These are phyloP conservation scores for Dryocosmus kuriphilus DNA, from an alignment of 2,888 invertebrate genomes.

Conservation along the genomic window DNA sequence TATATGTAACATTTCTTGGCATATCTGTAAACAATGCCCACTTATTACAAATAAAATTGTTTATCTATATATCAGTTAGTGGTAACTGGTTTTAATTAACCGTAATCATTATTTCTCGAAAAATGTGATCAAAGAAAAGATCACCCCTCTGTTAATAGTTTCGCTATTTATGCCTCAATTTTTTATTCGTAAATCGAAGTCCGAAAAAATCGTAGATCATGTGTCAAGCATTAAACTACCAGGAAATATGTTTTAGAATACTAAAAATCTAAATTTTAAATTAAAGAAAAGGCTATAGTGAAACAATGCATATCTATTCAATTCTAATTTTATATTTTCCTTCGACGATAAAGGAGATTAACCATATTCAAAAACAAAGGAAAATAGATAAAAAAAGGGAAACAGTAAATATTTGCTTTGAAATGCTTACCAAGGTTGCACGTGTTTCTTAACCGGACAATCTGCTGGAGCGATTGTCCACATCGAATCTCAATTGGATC, in stretches of 20 bases:
- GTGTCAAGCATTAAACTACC: neutral
- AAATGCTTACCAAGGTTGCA: slow-evolving; percentile 31
- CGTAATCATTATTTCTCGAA: too few species aligned
- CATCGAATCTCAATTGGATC: slow-evolving; percentile 54
- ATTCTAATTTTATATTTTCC: neutral
- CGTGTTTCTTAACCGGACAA: slow-evolving; percentile 39
- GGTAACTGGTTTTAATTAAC: too few species aligned
- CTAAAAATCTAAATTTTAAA: neutral
- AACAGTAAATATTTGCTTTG: slow-evolving; percentile 31
- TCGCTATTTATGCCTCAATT: too few species aligned
- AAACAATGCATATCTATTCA: neutral
- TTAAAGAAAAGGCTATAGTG: too few species aligned
- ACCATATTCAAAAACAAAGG: neutral
- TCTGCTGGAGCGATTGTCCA: slow-evolving; percentile 20
- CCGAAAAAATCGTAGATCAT: neutral
- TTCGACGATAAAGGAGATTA: neutral
- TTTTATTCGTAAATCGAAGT: neutral
- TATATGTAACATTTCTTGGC: too few species aligned
- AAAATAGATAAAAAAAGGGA: neutral
- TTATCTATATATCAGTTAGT: too few species aligned
- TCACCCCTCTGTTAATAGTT: too few species aligned
- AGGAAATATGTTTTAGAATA: neutral
- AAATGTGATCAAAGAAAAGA: too few species aligned
- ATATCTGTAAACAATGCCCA: too few species aligned
- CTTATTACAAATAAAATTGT: too few species aligned